A percentile compares a stretch with the other conserved stretches of the same genome.
Conservation (phyloP, 2,888 invertebrate genomes). For the Ceramica pisi region DNA sequence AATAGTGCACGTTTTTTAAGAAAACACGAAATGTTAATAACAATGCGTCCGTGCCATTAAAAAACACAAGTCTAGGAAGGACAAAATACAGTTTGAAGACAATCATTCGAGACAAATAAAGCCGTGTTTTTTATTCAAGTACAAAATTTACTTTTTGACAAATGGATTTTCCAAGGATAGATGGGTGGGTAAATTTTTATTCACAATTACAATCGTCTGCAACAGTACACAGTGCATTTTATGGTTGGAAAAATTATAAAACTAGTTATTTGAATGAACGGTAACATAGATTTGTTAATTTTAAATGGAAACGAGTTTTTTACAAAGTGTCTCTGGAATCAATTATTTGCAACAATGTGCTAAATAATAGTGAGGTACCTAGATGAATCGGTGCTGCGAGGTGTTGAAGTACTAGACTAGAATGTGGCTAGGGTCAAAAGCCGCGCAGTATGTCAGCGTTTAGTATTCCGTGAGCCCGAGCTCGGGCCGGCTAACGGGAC, state of each 20-base stretch:
- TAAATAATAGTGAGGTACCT: conserved; percentile 63
- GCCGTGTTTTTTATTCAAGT: conserved; percentile 54
- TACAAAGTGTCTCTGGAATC: not conserved
- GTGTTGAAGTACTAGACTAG: conserved; percentile 88
- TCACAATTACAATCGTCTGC: conserved; percentile 21
- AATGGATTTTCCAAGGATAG: conserved; percentile 43
- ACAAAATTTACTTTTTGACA: conserved; percentile 45
- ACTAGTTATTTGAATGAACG: conserved; percentile 1
- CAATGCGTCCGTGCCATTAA: conserved; percentile 65
- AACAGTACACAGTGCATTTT: conserved; percentile 15
- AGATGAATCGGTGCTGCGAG: conserved; percentile 80
- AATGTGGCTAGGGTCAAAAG: conserved; percentile 90
- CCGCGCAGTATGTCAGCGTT: conserved; percentile 91
- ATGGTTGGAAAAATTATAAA: conserved; percentile 16
- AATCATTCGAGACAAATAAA: conserved; percentile 54
- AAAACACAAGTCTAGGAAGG: conserved; percentile 77
- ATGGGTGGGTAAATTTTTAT: conserved; percentile 27
- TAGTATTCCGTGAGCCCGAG: conserved; percentile 89
- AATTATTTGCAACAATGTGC: conserved; percentile 30
- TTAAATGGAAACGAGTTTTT: not conserved
- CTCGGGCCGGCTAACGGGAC: conserved; percentile 88
- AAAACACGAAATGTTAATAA: conserved; percentile 50
- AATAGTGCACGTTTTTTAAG: conserved; percentile 68
- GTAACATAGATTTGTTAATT: conserved; percentile 1
- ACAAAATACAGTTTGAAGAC: conserved; percentile 61